These are phyloP conservation scores for Rapana venosa DNA, from an alignment of 2,888 invertebrate genomes.

Conservation along the genomic window DNA sequence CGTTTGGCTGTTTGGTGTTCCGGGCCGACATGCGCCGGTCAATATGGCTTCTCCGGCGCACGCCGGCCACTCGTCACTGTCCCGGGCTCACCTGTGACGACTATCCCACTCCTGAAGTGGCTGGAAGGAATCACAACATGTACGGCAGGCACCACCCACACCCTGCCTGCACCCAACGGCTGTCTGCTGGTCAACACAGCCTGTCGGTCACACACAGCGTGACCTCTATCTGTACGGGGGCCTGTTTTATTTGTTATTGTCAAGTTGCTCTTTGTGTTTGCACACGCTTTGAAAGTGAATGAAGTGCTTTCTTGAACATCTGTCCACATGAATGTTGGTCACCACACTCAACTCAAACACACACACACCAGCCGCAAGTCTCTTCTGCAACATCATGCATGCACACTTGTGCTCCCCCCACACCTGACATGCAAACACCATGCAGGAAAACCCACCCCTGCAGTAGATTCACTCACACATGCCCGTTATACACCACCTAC, in stretches of 20 bases:
- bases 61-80: background rate
- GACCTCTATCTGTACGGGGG: background rate
- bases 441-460: background rate
- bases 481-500: background rate
- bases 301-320: background rate
- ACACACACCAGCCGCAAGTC: background rate
- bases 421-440: background rate
- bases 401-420: background rate
- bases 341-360: background rate
- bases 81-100: background rate
- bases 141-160: background rate
- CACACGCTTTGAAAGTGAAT: background rate
- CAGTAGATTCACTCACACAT: background rate
- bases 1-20: background rate
- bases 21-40: background rate
- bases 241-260: background rate
- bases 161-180: background rate
- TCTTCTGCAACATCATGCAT: background rate
- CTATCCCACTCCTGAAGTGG: slow-evolving; percentile 6
- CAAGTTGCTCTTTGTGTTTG: background rate
- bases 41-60: background rate
- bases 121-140: slow-evolving; percentile 21
- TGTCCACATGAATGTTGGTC: background rate
- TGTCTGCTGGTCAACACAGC: background rate
- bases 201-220: background rate